Conservation (phyloP, 2,113 vertebrate genomes). For the Motacilla alba region DNA sequence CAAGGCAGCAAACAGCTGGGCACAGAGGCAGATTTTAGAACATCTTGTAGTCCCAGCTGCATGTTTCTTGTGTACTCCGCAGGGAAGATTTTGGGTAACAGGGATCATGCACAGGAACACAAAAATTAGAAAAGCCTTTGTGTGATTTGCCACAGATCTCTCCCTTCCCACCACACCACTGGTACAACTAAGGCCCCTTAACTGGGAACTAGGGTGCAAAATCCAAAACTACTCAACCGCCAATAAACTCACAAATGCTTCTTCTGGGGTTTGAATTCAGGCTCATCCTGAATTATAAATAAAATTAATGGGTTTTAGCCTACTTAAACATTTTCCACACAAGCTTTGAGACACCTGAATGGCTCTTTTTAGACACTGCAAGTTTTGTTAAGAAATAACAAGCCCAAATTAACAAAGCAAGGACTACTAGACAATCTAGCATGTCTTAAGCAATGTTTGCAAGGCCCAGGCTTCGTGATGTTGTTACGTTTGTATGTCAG, state of each 20-base stretch:
- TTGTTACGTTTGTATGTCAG: not conserved
- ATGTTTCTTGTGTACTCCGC: not conserved
- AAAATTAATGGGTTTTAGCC: not conserved
- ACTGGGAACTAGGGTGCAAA: not conserved
- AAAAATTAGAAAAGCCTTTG: accelerated
- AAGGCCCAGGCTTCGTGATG: not conserved
- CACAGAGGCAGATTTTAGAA: not conserved
- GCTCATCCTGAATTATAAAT: not conserved
- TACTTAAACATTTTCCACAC: not conserved
- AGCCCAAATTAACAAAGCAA: not conserved
- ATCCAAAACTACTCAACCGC: not conserved
- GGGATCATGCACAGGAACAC: not conserved
- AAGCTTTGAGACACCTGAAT: not conserved
- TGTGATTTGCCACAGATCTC: not conserved
- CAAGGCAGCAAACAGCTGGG: not conserved
- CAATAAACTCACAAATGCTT: not conserved
- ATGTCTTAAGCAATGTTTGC: not conserved
- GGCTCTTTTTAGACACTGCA: not conserved
- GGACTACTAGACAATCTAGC: not conserved
- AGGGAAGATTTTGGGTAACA: not conserved
- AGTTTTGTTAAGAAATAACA: not conserved
- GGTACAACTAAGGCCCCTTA: not conserved
- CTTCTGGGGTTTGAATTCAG: not conserved
- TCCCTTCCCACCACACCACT: not conserved
- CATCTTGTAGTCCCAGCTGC: not conserved